A percentile compares a stretch with the other conserved stretches of the same genome.
Conservation (phyloP, 2,113 vertebrate species). For the Paradisaea rubra region DNA sequence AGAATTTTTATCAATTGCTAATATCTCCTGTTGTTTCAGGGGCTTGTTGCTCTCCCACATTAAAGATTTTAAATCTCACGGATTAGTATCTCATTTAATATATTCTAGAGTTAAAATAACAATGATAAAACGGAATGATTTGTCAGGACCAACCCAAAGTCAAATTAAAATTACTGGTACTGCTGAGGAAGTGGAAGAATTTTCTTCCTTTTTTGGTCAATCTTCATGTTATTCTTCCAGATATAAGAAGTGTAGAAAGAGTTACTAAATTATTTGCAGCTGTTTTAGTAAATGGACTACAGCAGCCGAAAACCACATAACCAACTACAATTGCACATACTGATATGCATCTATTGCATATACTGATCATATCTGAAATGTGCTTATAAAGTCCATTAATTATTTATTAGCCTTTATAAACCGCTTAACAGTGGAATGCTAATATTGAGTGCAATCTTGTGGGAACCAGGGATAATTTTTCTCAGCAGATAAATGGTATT, state of each 20-base stretch:
- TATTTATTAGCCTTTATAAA: slow-evolving; percentile 36
- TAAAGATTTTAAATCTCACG: neutral
- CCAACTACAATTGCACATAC: neutral
- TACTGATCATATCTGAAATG: slow-evolving; percentile 13
- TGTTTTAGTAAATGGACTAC: slow-evolving; percentile 15
- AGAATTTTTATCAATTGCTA: neutral
- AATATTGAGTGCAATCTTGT: neutral
- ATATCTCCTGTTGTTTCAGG: neutral
- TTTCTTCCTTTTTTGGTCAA: slow-evolving; percentile 8
- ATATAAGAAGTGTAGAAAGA: neutral
- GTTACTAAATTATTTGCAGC: slow-evolving; percentile 26
- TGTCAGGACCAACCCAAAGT: neutral
- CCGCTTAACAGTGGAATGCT: neutral
- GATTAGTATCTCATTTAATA: neutral
- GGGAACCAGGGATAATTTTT: neutral
- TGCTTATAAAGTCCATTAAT: slow-evolving; percentile 4
- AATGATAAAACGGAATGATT: neutral
- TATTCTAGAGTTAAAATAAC: neutral
- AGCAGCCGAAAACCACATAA: neutral
- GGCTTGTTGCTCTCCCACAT: neutral
- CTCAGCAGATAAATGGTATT: neutral
- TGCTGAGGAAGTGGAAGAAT: neutral
- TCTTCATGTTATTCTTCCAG: neutral
- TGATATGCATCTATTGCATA: neutral
- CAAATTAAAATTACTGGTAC: neutral